These are phyloP conservation scores for Orthosia gracilis DNA, from an alignment of 2,888 invertebrate genomes.

Conservation along the genomic window DNA sequence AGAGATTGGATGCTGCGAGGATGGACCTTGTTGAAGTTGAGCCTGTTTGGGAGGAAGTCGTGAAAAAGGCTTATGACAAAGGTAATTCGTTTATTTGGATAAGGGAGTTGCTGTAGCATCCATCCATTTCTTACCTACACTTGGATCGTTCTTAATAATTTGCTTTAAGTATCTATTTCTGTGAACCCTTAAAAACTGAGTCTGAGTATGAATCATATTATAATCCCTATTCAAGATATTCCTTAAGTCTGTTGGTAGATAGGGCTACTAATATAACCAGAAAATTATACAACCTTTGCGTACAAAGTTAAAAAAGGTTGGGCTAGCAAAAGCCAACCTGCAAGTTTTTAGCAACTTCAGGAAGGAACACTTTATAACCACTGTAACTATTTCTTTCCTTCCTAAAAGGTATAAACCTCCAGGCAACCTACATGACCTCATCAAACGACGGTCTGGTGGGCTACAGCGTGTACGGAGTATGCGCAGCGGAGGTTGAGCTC, in stretches of 20 bases:
- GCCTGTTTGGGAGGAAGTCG: slow-evolving; percentile 89
- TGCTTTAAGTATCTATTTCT: no score
- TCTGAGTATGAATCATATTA: no score
- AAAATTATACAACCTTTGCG: neutral
- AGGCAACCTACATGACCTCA: slow-evolving; percentile 88
- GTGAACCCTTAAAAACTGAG: no score
- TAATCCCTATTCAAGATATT: no score
- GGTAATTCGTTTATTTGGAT: slow-evolving; percentile 67
- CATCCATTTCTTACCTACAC: no score
- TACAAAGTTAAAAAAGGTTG: no score
- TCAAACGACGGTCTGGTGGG: slow-evolving; percentile 73
- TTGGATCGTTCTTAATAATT: no score
- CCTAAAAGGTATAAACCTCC: slow-evolving; percentile 87
- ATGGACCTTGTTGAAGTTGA: slow-evolving; percentile 81
- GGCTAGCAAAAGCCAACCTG: no score
- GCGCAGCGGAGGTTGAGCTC: slow-evolving; percentile 93
- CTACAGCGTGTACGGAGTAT: slow-evolving; percentile 92
- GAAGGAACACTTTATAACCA: neutral
- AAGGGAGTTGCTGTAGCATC: neutral
- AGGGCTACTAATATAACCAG: neutral
- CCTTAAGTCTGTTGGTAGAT: neutral
- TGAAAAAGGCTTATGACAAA: slow-evolving; percentile 86
- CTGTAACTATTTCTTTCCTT: neutral
- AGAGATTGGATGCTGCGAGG: slow-evolving; percentile 84
- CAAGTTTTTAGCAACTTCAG: neutral